These are phyloP conservation scores for Zapornia atra DNA, from an alignment of 2,113 vertebrate genomes.

Conservation along the genomic window DNA sequence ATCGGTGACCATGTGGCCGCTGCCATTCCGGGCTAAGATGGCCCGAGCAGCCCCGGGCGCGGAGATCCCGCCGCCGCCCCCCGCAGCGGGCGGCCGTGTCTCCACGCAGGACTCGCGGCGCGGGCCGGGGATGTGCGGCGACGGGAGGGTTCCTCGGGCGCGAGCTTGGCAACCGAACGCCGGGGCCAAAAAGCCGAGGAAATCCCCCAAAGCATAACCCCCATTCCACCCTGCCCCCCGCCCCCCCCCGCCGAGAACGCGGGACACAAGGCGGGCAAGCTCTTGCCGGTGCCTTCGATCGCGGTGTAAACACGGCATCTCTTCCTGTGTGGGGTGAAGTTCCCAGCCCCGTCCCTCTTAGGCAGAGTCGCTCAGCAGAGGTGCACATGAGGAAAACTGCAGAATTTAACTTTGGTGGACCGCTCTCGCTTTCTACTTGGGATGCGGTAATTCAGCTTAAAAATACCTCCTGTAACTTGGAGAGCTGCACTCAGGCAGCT, in stretches of 20 bases:
- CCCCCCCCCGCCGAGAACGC: not conserved
- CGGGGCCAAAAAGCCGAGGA: not conserved
- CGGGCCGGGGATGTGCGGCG: not conserved
- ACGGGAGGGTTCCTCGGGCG: not conserved
- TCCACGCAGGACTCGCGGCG: not conserved
- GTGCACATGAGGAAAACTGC: not conserved
- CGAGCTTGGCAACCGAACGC: not conserved
- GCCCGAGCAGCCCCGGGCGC: not conserved
- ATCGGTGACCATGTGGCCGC: constrained; percentile 23
- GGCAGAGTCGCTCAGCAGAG: not conserved
- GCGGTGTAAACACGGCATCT: not conserved
- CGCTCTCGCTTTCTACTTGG: not conserved
- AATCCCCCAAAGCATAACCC: not conserved
- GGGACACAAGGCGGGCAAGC: not conserved
- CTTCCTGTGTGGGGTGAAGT: not conserved
- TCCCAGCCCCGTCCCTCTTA: not conserved
- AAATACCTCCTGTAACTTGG: not conserved
- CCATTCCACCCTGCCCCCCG: too few species aligned
- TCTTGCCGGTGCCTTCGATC: not conserved
- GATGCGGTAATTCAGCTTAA: not conserved
- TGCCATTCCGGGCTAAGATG: not conserved
- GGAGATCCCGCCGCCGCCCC: not conserved
- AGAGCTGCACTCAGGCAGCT: not conserved
- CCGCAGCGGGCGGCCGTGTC: not conserved
- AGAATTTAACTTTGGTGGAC: accelerated